These are phyloP conservation scores for Siniperca scherzeri DNA, from an alignment of 2,797 vertebrate species.

Conservation along the genomic window DNA sequence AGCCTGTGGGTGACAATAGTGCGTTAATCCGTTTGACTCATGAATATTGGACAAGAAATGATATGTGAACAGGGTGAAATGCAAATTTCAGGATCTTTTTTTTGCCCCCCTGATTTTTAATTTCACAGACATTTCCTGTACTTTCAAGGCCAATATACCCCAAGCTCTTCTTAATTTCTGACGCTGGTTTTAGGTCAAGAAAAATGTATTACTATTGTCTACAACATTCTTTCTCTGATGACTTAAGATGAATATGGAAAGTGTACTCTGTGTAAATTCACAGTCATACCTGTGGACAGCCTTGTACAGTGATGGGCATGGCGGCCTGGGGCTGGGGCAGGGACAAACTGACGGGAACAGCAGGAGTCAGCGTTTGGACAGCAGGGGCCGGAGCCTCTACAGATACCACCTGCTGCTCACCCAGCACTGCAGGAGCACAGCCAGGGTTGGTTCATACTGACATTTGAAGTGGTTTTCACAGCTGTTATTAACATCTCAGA, in stretches of 20 bases:
- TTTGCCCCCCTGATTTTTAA: not conserved
- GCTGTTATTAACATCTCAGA: constrained; percentile 19
- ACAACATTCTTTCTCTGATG: not conserved
- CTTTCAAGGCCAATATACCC: not conserved
- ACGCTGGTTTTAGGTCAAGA: not conserved
- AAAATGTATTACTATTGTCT: not conserved
- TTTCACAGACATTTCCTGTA: not conserved
- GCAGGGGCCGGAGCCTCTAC: constrained; percentile 74
- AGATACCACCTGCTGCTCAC: constrained; percentile 83
- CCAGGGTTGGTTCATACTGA: constrained; percentile 27
- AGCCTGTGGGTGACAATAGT: constrained; percentile 5
- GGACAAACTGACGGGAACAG: constrained; percentile 81
- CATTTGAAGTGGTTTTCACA: constrained; percentile 37
- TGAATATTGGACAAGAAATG: constrained; percentile 13
- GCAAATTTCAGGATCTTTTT: not conserved
- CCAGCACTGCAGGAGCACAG: constrained; percentile 68
- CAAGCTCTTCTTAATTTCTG: not conserved
- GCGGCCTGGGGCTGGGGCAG: constrained; percentile 85
- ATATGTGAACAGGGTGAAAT: not conserved
- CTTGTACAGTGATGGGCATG: constrained; percentile 90
- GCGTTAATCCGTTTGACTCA: constrained; percentile 9
- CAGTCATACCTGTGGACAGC: constrained; percentile 89
- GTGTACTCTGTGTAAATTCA: constrained; percentile 38
- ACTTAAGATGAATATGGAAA: not conserved
- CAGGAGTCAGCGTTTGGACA: constrained; percentile 76